phyloP scores from a whole-genome alignment of 2,113 vertebrate genomes.

The Scytalopus superciliaris region DNA sequence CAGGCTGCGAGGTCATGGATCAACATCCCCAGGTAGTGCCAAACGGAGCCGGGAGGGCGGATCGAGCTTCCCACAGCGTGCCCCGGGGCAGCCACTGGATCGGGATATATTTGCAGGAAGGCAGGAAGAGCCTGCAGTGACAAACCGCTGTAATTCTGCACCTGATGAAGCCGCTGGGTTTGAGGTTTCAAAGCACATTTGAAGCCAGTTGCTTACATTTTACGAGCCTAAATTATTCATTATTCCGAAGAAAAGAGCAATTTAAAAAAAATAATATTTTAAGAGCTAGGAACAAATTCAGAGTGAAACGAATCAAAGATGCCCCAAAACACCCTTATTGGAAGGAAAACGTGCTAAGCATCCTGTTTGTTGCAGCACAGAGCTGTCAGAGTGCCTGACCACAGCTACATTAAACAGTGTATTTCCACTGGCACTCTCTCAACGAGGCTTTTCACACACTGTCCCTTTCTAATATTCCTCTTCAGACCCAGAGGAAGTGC shows the following conservation, averaged over 20 bases:
- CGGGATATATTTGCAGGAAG: not conserved
- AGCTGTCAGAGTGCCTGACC: not conserved
- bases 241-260: not conserved
- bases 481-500: not conserved
- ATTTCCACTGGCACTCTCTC: not conserved
- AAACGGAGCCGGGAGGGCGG: not conserved
- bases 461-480: not conserved
- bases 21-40: not conserved
- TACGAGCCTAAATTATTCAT: conserved; percentile 3
- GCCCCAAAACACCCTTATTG: not conserved
- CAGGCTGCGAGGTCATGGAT: not conserved
- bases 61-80: not conserved
- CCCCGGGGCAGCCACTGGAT: not conserved
- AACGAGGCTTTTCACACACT: not conserved
- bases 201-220: not conserved
- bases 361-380: not conserved
- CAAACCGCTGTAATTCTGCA: not conserved
- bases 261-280: not conserved
- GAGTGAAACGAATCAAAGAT: not conserved
- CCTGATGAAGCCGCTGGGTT: not conserved
- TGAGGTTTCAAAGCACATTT: not conserved
- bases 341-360: not conserved
- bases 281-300: not conserved
- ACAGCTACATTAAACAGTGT: not conserved
- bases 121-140: not conserved